These are phyloP conservation scores for Euplagia quadripunctaria DNA, from an alignment of 2,888 invertebrate species.

Conservation along the genomic window DNA sequence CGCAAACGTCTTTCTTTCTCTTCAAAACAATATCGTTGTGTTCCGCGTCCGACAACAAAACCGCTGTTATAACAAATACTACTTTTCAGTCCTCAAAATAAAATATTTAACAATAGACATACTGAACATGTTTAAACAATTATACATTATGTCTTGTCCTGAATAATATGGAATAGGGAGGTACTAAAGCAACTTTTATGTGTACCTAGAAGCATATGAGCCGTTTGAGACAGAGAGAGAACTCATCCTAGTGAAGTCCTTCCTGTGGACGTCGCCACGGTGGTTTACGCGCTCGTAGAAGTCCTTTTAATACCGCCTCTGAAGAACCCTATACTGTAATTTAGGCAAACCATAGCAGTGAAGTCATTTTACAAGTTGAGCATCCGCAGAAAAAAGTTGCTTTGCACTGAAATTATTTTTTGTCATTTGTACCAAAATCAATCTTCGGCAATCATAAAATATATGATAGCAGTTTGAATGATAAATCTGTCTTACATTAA, in stretches of 20 bases:
- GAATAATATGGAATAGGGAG: background rate
- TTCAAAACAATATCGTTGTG: constrained; percentile 64
- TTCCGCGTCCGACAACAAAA: constrained; percentile 36
- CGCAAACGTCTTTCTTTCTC: constrained; percentile 72
- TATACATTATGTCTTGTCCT: background rate
- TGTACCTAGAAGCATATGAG: background rate
- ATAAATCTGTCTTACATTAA: background rate
- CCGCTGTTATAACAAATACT: constrained; percentile 29
- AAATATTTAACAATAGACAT: constrained; percentile 14
- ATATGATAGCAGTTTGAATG: too few species aligned
- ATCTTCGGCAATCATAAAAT: too few species aligned
- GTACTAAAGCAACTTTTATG: background rate
- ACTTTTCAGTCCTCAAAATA: constrained; percentile 15
- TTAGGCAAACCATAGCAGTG: background rate
- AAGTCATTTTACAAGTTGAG: background rate
- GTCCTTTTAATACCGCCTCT: background rate
- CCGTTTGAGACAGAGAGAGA: background rate
- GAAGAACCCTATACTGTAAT: background rate
- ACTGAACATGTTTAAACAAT: background rate
- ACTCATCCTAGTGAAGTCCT: background rate
- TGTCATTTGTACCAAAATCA: background rate
- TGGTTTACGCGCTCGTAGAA: background rate
- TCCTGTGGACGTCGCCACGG: background rate
- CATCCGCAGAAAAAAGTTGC: background rate
- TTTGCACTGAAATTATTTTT: background rate